Conservation (phyloP, 2,797 vertebrate species). For the Alfaro cultratus region DNA sequence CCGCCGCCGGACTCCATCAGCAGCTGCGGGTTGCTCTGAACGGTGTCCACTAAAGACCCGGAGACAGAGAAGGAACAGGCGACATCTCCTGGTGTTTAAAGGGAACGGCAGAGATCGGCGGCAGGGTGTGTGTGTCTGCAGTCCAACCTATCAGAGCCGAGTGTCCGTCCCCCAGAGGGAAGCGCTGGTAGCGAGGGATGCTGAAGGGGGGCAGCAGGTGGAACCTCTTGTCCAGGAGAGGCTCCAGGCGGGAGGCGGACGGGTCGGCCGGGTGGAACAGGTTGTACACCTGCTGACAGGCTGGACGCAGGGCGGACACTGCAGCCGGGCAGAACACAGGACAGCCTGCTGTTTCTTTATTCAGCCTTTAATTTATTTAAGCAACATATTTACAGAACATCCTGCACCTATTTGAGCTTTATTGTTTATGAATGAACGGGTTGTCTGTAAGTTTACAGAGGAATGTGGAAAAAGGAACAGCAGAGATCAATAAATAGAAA, state of each 20-base stretch:
- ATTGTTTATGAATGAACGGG: too few species aligned
- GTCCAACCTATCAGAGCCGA: conserved; percentile 91
- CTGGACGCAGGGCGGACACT: conserved; percentile 94
- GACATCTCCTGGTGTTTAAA: background rate
- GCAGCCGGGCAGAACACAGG: background rate
- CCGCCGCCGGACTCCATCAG: conserved; percentile 87
- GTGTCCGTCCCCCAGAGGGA: conserved; percentile 93
- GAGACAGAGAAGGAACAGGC: conserved; percentile 35
- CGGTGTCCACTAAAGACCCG: conserved; percentile 87
- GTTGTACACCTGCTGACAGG: conserved; percentile 98
- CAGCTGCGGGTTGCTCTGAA: conserved; percentile 94
- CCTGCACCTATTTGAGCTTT: too few species aligned
- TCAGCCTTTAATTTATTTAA: too few species aligned
- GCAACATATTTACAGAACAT: too few species aligned
- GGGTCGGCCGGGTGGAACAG: conserved; percentile 97
- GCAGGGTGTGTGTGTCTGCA: background rate
- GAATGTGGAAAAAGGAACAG: too few species aligned
- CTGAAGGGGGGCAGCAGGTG: conserved; percentile 91
- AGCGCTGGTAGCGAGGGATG: conserved; percentile 95
- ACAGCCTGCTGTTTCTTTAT: background rate
- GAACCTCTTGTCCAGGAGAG: conserved; percentile 93
- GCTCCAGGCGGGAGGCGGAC: conserved; percentile 94
- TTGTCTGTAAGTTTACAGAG: too few species aligned
- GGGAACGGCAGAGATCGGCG: background rate
- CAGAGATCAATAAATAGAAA: too few species aligned